Percentiles rank a stretch among this genome's conserved stretches.
These are phyloP conservation scores for Bicyclus anynana DNA, from an alignment of 1,140 invertebrate genomes.

Conservation along the genomic window DNA sequence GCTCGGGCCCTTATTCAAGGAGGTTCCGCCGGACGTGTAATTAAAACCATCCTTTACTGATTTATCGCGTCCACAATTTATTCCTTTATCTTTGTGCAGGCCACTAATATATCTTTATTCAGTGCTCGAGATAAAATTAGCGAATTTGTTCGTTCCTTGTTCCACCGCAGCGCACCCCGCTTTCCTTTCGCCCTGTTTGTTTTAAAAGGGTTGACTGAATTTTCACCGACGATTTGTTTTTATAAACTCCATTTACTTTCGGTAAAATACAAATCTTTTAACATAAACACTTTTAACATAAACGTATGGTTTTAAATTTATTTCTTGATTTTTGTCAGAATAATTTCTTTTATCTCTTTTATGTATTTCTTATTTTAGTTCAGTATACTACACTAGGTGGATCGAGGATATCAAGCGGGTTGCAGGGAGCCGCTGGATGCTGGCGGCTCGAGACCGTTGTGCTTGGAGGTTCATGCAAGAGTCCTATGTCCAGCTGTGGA, in stretches of 20 bases:
- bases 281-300: too few relatives aligned
- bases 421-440: too few relatives aligned
- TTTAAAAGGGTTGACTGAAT: slow-evolving; percentile 50
- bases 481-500: too few relatives aligned
- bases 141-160: slow-evolving; percentile 53
- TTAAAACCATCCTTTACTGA: slow-evolving; percentile 74
- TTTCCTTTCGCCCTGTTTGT: slow-evolving; percentile 42
- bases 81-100: slow-evolving; percentile 70
- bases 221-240: background rate
- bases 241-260: background rate
- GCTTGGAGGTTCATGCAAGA: too few relatives aligned
- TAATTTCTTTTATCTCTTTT: too few relatives aligned
- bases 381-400: too few relatives aligned
- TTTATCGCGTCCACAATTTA: slow-evolving; percentile 74
- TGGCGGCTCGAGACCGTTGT: too few relatives aligned
- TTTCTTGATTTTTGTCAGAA: too few relatives aligned
- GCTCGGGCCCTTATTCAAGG: slow-evolving; percentile 24
- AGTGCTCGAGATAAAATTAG: slow-evolving; percentile 66
- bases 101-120: slow-evolving; percentile 75
- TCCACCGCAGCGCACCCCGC: slow-evolving; percentile 22
- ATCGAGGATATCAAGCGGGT: too few relatives aligned
- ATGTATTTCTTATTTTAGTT: too few relatives aligned
- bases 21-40: slow-evolving; percentile 58
- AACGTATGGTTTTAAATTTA: too few relatives aligned
- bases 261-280: too few relatives aligned